Base-by-base conservation (phyloP, 2,797 vertebrate genomes). In the Pseudomugil gertrudae region DNA sequence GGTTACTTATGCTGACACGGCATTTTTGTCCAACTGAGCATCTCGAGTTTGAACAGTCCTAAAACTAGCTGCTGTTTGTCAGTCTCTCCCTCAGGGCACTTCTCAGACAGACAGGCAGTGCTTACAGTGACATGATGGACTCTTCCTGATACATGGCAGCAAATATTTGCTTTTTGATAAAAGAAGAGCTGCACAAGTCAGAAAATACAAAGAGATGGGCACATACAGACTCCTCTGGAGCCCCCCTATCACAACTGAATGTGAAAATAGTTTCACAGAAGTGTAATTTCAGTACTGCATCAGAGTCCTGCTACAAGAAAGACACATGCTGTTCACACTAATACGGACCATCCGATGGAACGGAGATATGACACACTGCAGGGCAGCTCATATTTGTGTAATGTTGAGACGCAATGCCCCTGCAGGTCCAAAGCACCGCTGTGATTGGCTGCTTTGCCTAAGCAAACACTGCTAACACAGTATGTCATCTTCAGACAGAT, bases 91-190 rank as follows among this genome's bases (percentile, higher is more conserved):
- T 69, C 15, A 0, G 83, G 74, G 55, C 54, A 57, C 26, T 35
- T 58, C 57, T 56, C 67, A 78, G 60, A 73, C 72, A 78, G 80
- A 72, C 51, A 36, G 69, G 27, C 62, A 55, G 51, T 57, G 52
- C 48, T 57, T 56, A 32, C 48, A 75, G 50, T 69, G 54, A 76
- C 57, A 76, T 61, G 55, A 80, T 68, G 57, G 63, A 81, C 74
- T 74, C 29, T 58, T 30, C 57, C 70, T 62, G 38, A 85, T 80
- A 78, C 64, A 56, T 32, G 33, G 63, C 76, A 72, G 70, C 71
- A 76, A 69, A 72, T 84, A 81, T 89, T 86, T 81, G 67, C 78
- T 84, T 83, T 75, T 29, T 65, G 54, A 57, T 52, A 29, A 72
- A 38, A 80, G 72, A 74, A 23, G 40, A 83, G 72, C 51, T 27